Percentiles rank a stretch among this genome's conserved stretches.
These are phyloP conservation scores for Saturnia pavonia DNA, from an alignment of 2,888 invertebrate genomes.

Conservation along the genomic window DNA sequence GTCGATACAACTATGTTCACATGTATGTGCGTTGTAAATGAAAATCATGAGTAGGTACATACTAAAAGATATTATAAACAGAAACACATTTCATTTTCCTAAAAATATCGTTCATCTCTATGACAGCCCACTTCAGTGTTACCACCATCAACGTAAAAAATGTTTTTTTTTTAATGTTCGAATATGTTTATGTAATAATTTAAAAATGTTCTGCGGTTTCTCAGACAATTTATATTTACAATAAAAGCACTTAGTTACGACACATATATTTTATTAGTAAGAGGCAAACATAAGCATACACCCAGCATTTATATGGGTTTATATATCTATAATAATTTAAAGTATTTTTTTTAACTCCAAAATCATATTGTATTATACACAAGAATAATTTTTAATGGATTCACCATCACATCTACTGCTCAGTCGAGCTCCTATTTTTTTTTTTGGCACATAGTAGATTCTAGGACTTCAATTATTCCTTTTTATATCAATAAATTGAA, in stretches of 20 bases:
- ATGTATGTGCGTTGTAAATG: too few relatives aligned
- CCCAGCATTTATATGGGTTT: neutral
- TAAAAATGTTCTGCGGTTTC: neutral
- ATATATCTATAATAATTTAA: neutral
- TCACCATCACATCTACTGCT: neutral
- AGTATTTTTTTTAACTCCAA: neutral
- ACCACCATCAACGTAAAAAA: neutral
- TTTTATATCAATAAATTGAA: neutral
- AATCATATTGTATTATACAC: neutral
- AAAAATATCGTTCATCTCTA: too few relatives aligned
- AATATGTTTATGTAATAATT: neutral
- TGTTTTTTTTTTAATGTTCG: neutral
- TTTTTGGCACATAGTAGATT: neutral
- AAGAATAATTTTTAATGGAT: neutral
- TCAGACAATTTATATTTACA: neutral
- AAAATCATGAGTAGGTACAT: too few relatives aligned
- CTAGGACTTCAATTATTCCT: neutral
- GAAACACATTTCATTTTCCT: too few relatives aligned
- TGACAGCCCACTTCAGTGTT: neutral
- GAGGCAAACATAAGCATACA: neutral
- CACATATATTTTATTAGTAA: conserved; percentile 4
- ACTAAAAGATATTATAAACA: too few relatives aligned
- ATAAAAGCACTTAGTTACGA: conserved; percentile 2
- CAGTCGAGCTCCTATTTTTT: neutral
- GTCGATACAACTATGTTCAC: too few relatives aligned